Evolutionary conservation across 2,797 vertebrate genomes (phyloP), one percentile per base, ranked within the genome.

Genomic region (Hozukius guyotensis): DNA sequence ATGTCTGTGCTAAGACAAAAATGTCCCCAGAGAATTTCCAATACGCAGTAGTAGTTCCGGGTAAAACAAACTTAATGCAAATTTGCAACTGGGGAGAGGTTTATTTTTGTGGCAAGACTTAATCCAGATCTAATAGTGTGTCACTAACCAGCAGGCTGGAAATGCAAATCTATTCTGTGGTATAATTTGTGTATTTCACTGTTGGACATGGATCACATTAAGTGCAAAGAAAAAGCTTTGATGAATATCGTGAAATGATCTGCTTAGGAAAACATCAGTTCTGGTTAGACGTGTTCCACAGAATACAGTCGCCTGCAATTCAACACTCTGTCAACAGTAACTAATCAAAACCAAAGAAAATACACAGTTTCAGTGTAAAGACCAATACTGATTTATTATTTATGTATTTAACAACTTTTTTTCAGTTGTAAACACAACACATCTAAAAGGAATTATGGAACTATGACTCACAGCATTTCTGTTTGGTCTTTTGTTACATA

Each of bases 221-320:
- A 20, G 24, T 61, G 6, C 11, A 24, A 53, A 13, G 20, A 31
- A 49, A 46, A 59, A 73, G 56, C 42, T 27, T 14, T 55, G 6
- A 36, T 38, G 14, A 56, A 59, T 25, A 56, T 10, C 24, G 25
- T 72, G 32, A 72, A 32, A 74, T 64, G 5, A 68, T 64, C 61
- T 67, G 20, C 57, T 64, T 31, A 71, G 2, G 42, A 76, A 84
- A 84, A 76, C 56, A 75, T 38, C 5, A 59, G 8, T 76, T 79
- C 61, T 76, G 59, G 56, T 70, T 73, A 29, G 36, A 86, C 10
- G 0, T 32, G 64, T 87, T 86, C 32, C 16, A 61, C 63, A 38
- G 18, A 59, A 46, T 65, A 16, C 14, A 53, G 1, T 49, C 13
- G 13, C 7, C 16, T 36, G 2, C n/a, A 64, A n/a, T 42, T 36